A percentile compares a stretch with the other conserved stretches of the same genome.
Evolutionary conservation across 1,140 invertebrate species (phyloP).

Genomic region (Ceratoteleas bidentatus): DNA sequence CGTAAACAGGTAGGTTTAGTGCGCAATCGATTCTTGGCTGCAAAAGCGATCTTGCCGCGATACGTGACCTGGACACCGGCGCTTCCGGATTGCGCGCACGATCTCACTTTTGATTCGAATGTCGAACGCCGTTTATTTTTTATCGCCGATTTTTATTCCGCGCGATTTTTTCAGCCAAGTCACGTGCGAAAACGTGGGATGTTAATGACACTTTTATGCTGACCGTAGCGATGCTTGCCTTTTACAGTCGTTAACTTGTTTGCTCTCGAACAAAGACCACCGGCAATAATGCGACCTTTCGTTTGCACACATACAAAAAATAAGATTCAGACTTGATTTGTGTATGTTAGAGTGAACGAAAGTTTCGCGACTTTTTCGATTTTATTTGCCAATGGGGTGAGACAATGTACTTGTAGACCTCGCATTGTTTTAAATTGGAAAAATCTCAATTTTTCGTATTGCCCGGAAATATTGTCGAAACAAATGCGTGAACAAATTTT

Average conservation of each 20-base stretch:
- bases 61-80: slow-evolving; percentile 37
- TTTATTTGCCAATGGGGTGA: no score
- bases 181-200: slow-evolving; percentile 22
- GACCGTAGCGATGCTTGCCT: slow-evolving; percentile 50
- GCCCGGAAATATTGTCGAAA: no score
- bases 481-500: no score
- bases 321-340: slow-evolving; percentile 37
- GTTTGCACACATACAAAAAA: slow-evolving; percentile 44
- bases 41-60: slow-evolving; percentile 37
- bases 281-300: slow-evolving; percentile 49
- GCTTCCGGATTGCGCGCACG: background rate
- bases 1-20: slow-evolving; percentile 34
- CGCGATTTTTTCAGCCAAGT: slow-evolving; percentile 7
- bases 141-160: background rate
- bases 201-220: slow-evolving; percentile 40
- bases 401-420: no score
- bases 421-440: no score
- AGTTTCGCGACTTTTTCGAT: slow-evolving; percentile 35
- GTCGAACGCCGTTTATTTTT: slow-evolving; percentile 2
- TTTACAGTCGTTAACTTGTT: slow-evolving; percentile 45
- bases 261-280: slow-evolving; percentile 48
- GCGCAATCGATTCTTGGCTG: slow-evolving; percentile 17
- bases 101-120: slow-evolving; percentile 18
- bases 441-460: no score
- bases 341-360: slow-evolving; percentile 29